phyloP scores from a whole-genome alignment of 2,888 invertebrate genomes.

The Rotaria socialis region DNA sequence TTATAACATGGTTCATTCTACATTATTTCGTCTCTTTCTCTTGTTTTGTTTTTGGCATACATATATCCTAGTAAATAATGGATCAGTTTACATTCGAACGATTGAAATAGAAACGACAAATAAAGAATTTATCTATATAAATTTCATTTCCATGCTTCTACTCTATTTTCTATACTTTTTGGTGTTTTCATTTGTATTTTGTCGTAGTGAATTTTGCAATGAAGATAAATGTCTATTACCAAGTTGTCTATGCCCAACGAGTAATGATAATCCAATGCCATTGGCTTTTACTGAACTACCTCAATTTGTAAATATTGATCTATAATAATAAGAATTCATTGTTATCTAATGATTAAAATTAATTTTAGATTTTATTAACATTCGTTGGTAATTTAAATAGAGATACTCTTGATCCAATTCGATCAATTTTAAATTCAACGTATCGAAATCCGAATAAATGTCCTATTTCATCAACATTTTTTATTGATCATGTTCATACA shows the following conservation, averaged over 20 bases:
- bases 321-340: not conserved
- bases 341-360: not conserved
- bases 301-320: not conserved
- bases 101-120: not conserved
- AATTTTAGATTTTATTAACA: slow-evolving; percentile 2
- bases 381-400: not conserved
- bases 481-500: slow-evolving; percentile 35
- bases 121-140: not conserved
- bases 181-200: not conserved
- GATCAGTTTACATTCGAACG: not conserved
- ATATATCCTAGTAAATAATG: not conserved
- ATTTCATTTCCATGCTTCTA: not conserved
- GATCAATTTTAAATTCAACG: slow-evolving; percentile 35
- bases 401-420: not conserved
- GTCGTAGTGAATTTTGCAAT: not conserved
- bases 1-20: too few species aligned
- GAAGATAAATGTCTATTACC: not conserved
- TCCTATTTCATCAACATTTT: slow-evolving; percentile 43
- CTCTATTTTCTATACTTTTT: not conserved
- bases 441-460: slow-evolving; percentile 45
- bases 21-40: too few species aligned
- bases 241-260: not conserved
- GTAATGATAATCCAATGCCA: not conserved
- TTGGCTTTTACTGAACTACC: not conserved
- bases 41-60: not conserved